Evolutionary conservation across 2,113 vertebrate species (phyloP).

Genomic region (Gymnarchus niloticus): DNA sequence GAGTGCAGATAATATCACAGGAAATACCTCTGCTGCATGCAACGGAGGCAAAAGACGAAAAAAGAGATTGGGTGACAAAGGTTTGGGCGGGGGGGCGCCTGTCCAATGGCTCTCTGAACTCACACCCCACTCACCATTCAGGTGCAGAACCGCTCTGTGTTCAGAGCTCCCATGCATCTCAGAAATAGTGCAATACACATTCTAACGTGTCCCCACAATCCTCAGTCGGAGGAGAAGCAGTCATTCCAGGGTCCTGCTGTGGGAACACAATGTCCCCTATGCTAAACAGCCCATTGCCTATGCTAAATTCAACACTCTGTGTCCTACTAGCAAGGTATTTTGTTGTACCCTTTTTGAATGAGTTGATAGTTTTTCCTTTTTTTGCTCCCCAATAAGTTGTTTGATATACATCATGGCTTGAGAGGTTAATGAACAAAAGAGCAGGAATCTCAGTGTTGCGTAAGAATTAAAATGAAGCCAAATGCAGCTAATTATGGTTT

Average conservation of each 20-base stretch:
- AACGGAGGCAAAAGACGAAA: not conserved
- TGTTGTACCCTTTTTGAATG: not conserved
- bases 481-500: not conserved
- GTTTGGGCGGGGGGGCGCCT: not conserved
- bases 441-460: not conserved
- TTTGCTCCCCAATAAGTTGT: not conserved
- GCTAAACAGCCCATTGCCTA: not conserved
- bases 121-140: not conserved
- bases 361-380: not conserved
- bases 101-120: not conserved
- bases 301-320: not conserved
- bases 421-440: not conserved
- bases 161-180: not conserved
- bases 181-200: not conserved
- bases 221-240: not conserved
- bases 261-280: not conserved
- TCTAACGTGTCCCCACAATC: not conserved
- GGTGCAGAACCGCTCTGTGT: not conserved
- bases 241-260: not conserved
- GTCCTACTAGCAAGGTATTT: not conserved
- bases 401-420: not conserved
- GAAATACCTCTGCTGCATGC: not conserved
- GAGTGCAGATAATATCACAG: not conserved
- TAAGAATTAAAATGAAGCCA: not conserved
- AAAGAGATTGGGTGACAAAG: too few species aligned